Base-by-base conservation (phyloP, 2,113 vertebrate species). In the Mastomys natalensis region DNA sequence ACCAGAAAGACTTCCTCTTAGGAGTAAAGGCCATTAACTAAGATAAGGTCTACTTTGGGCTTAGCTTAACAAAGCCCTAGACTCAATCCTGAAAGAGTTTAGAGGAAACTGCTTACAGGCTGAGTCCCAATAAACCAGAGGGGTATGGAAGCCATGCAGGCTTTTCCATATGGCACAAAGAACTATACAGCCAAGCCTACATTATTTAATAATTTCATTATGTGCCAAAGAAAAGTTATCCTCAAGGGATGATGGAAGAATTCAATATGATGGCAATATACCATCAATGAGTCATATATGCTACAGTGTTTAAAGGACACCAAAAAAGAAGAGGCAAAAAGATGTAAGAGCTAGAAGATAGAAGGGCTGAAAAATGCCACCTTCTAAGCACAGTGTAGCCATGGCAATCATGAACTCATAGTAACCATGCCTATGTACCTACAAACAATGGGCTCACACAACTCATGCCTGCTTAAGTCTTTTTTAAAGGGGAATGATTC, bases 211-310 rank as follows among this genome's bases (percentile, higher is more conserved):
- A 64, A 85, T 17, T 53, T 64, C 60, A 62, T 45, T 62, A 3
- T 31, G 45, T 72, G 48, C 45, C 58, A 66, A 92, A 82, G 13
- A 96, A 86, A 94, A 94, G 43, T 29, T 40, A 31, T 34, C 74
- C 89, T 92, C 70, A 76, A 80, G 76, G 37, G 37, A 68, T 60
- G 43, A 72, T 34, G n/a, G 76, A 45, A 77, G 40, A 96, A 77
- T 72, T 62, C 78, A 76, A n/a, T 70, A 2, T 45, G 40, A 72
- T 40, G 24, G 60, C n/a, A 96, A 51, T 16, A 34, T 43, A 53
- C 48, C 45, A 89, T 62, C 22, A 45, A 74, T 24, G 45, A 64
- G 11, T 19, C n/a, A n/a, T 43, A 73, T 12, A 66, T 7, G 60
- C 26, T 70, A 24, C 64, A 51, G 16, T 53, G 21, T 68, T 37